A percentile compares a stretch with the other conserved stretches of the same genome.
phyloP scores from a whole-genome alignment of 2,113 vertebrate species.

The Dromas ardeola region DNA sequence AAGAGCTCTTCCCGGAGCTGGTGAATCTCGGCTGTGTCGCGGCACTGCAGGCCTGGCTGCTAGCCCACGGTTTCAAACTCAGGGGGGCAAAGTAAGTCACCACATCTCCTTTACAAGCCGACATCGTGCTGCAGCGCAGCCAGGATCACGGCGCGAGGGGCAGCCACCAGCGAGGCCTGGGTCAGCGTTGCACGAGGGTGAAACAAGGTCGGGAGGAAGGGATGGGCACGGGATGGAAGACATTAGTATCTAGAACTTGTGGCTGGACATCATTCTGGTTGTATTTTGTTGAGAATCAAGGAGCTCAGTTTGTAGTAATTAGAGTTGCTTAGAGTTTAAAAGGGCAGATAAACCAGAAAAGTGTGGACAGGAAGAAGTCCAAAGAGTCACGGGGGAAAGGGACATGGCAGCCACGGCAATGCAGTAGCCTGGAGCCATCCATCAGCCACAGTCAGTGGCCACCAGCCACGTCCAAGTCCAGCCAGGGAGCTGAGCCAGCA shows the following conservation, averaged over 20 bases:
- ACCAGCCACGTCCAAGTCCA: not conserved
- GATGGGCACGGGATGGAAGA: not conserved
- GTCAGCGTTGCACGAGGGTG: fast-evolving
- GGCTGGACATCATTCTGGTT: not conserved
- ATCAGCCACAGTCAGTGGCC: not conserved
- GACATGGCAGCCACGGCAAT: not conserved
- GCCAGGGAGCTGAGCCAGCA: not conserved
- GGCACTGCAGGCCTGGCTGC: not conserved
- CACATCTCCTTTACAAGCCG: fast-evolving
- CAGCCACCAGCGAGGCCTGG: not conserved
- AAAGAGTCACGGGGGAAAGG: not conserved
- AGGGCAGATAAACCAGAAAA: not conserved
- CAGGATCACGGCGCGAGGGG: fast-evolving
- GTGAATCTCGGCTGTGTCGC: not conserved
- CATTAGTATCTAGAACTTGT: no score
- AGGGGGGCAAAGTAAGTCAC: not conserved
- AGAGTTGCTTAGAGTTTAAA: not conserved
- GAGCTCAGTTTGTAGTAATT: not conserved
- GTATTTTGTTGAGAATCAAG: not conserved
- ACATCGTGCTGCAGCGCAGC: fast-evolving
- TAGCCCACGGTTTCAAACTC: not conserved
- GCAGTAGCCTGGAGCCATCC: not conserved
- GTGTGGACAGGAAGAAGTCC: not conserved
- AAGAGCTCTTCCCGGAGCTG: conserved; percentile 9
- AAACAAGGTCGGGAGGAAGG: not conserved